A percentile compares a stretch with the other conserved stretches of the same genome.
Conservation (phyloP, 2,113 vertebrate species). For the zebrafish (Danio rerio) region DNA sequence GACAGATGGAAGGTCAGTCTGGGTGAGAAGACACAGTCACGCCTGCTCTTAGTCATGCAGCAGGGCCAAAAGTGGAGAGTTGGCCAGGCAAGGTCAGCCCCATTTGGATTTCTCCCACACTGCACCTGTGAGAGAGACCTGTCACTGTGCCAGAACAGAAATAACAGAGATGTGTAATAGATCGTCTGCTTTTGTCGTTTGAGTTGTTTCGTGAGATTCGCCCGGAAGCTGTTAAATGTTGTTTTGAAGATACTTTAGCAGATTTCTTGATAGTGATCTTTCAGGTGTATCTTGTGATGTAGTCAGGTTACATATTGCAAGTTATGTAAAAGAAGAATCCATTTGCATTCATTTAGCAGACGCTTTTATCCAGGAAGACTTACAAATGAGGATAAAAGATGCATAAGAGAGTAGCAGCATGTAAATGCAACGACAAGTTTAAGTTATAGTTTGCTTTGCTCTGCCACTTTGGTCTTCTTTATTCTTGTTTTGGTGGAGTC, state of each 20-base stretch:
- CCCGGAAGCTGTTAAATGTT: not conserved
- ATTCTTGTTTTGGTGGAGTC: no score
- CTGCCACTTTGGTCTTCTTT: no score
- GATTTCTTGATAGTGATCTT: not conserved
- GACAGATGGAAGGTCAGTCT: constrained; percentile 54
- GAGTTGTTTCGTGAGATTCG: not conserved
- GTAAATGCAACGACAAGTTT: no score
- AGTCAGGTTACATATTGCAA: no score
- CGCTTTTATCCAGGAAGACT: no score
- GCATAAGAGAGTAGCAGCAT: no score
- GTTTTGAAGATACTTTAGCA: not conserved
- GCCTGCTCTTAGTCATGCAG: constrained; percentile 50
- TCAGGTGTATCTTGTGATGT: no score
- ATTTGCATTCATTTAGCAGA: no score
- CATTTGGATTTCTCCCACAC: constrained; percentile 30
- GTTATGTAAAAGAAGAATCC: no score
- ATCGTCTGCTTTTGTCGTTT: not conserved
- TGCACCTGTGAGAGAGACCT: constrained; percentile 21
- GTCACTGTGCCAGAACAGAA: constrained; percentile 28
- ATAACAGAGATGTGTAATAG: not conserved
- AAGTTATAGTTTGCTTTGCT: no score
- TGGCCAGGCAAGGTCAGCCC: constrained; percentile 44
- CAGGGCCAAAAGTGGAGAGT: constrained; percentile 2
- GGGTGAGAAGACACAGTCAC: constrained; percentile 33
- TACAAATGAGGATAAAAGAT: no score